Evolutionary conservation across 2,888 invertebrate genomes (phyloP), one percentile per base, ranked within the genome.

Genomic region (Arrhopalites spinosus): DNA sequence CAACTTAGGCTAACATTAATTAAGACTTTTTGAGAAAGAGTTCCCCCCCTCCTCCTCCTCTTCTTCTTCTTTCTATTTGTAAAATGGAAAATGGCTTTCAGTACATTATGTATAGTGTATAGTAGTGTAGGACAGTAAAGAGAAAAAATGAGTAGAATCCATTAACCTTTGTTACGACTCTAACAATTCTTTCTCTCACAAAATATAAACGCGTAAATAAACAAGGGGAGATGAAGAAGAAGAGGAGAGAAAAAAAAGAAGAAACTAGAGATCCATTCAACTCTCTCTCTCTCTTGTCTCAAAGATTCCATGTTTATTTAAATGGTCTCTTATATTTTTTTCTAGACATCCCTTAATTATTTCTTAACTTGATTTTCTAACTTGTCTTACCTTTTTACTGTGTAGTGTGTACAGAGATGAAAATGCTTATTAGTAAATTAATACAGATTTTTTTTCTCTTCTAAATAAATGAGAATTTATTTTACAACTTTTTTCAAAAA

Each of bases 1-100:
- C 77, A 77, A 74, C 73, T 77, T 74, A 74, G 74, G 70, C 74
- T 74, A 77, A 77, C 77, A 77, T 77, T 77, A 77, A 77, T 77
- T 77, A 77, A 77, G 77, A 74, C 73, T 74, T 74, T 70, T 73
- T 66, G 69, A 74, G 77, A 74, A 76, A 73, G 73, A n/a, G n/a
- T n/a, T n/a, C n/a, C n/a, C n/a, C n/a, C n/a, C n/a, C n/a, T n/a
- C n/a, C n/a, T n/a, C 61, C 75, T 74, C 63, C 67, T 45, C 29
- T n/a, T 66, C 67, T 47, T n/a, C n/a, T n/a, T n/a, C n/a, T n/a
- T n/a, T n/a, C n/a, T n/a, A n/a, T n/a, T n/a, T n/a, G n/a, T n/a
- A n/a, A n/a, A n/a, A n/a, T n/a, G n/a, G n/a, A n/a, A n/a, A n/a
- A n/a, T n/a, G n/a, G n/a, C n/a, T n/a, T n/a, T n/a, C n/a, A n/a